phyloP scores from a whole-genome alignment of 2,888 invertebrate species.

The Netelia inedita region DNA sequence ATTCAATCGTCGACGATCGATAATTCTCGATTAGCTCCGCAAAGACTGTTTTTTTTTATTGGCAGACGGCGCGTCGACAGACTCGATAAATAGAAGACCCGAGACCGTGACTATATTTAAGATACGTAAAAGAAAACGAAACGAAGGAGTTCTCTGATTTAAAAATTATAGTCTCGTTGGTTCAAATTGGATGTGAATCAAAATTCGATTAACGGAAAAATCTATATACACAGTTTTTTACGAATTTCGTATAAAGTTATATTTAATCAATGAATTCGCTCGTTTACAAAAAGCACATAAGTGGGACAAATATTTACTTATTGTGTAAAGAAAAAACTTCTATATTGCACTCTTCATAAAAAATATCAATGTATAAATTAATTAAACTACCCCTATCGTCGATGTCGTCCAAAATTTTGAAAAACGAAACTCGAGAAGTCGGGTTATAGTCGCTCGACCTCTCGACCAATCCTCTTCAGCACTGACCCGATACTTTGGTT shows the following conservation, averaged over 20 bases:
- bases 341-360: slow-evolving; percentile 51
- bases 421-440: not conserved
- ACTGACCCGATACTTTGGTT: slow-evolving; percentile 47
- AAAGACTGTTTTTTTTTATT: not conserved
- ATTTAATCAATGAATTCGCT: slow-evolving; percentile 36
- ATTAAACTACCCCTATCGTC: slow-evolving; percentile 3
- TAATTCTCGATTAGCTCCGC: too few relatives aligned
- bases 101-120: not conserved
- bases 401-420: slow-evolving; percentile 6
- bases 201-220: too few relatives aligned
- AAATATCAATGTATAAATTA: slow-evolving; percentile 42
- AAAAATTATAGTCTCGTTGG: not conserved
- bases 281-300: slow-evolving; percentile 37
- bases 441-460: not conserved
- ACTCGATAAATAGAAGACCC: not conserved
- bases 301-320: not conserved
- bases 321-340: slow-evolving; percentile 3
- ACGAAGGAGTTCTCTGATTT: not conserved
- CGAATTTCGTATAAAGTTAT: slow-evolving; percentile 45
- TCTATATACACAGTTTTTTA: not conserved
- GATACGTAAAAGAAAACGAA: not conserved
- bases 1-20: too few relatives aligned
- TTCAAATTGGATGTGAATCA: not conserved
- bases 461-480: not conserved
- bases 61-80: not conserved